These are phyloP conservation scores for Xiphophorus hellerii DNA, from an alignment of 2,113 vertebrate species.

Conservation along the genomic window DNA sequence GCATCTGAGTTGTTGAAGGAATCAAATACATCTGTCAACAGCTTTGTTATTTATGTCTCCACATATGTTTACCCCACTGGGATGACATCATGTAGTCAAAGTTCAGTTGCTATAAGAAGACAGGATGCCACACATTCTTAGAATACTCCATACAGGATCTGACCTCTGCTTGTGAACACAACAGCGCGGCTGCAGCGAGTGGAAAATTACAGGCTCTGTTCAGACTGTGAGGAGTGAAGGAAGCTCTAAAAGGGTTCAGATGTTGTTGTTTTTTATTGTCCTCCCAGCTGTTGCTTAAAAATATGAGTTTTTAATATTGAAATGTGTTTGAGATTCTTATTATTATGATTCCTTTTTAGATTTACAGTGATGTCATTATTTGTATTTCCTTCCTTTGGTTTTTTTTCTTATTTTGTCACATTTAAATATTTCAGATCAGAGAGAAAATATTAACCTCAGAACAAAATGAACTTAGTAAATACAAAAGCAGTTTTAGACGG, in stretches of 20 bases:
- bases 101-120: slow-evolving; percentile 40
- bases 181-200: slow-evolving; percentile 43
- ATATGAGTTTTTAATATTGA: background rate
- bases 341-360: background rate
- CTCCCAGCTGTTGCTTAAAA: background rate
- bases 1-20: background rate
- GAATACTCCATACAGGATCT: slow-evolving; percentile 71
- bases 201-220: slow-evolving; percentile 71
- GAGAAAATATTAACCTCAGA: background rate
- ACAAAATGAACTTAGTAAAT: background rate
- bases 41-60: slow-evolving; percentile 21
- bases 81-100: slow-evolving; percentile 64
- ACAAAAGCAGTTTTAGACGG: background rate
- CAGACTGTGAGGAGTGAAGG: slow-evolving; percentile 10
- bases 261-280: background rate
- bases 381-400: background rate
- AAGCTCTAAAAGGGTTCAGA: slow-evolving; percentile 13
- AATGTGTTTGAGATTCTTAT: background rate
- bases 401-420: background rate
- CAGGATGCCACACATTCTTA: slow-evolving; percentile 72
- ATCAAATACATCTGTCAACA: slow-evolving; percentile 3
- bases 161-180: slow-evolving; percentile 67
- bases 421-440: background rate
- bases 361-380: too few species aligned
- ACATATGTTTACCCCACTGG: slow-evolving; percentile 35